A percentile compares a stretch with the other conserved stretches of the same genome.
Evolutionary conservation across 2,113 vertebrate genomes (phyloP).

Genomic region (Typhlomys cinereus): DNA sequence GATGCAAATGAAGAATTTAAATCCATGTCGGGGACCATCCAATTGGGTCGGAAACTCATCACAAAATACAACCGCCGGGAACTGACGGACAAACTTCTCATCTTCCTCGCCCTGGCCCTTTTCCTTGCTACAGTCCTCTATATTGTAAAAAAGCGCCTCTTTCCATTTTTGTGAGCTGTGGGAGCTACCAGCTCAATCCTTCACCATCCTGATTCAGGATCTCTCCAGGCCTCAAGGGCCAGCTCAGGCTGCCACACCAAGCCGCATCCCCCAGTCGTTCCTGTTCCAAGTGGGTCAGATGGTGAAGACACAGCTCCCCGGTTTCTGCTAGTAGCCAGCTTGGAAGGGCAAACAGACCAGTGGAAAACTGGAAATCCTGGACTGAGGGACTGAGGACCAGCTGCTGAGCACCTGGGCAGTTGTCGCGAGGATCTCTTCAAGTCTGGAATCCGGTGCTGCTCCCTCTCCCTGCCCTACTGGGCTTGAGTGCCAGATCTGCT

Average conservation of each 20-base stretch:
- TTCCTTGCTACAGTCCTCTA: constrained; percentile 97
- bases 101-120: constrained; percentile 95
- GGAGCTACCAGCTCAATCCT: not conserved
- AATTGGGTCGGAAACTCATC: constrained; percentile 96
- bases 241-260: not conserved
- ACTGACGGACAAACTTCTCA: constrained; percentile 97
- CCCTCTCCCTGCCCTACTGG: not conserved
- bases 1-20: constrained; percentile 98
- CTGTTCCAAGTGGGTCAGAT: not conserved
- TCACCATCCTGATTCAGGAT: not conserved
- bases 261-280: not conserved
- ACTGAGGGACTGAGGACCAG: not conserved
- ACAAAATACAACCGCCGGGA: constrained; percentile 98
- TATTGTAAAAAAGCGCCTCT: constrained; percentile 97
- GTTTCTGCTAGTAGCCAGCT: not conserved
- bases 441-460: not conserved
- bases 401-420: rapidly evolving
- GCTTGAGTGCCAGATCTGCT: not conserved
- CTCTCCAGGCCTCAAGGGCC: not conserved
- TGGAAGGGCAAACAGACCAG: not conserved
- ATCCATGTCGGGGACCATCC: constrained; percentile 97
- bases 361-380: not conserved
- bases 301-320: not conserved
- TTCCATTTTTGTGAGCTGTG: constrained; percentile 92
- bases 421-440: rapidly evolving